Evolutionary conservation across 2,888 invertebrate species (phyloP), one percentile per base, ranked within the genome.

Genomic region (Ligdia adustata): DNA sequence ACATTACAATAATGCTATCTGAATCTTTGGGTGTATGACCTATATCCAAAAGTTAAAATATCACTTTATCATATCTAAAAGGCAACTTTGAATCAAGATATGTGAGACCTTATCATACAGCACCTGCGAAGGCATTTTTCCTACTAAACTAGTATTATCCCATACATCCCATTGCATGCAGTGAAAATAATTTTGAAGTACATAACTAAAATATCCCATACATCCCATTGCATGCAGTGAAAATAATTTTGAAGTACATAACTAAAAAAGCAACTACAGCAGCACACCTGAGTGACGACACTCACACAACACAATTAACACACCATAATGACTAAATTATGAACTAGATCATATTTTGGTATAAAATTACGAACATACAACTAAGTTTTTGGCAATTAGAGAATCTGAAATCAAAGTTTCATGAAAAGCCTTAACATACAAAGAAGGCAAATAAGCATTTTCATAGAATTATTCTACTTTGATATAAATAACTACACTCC

Each of bases 351-450:
- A 79, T 80, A 76, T 81, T 83, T 86, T 86, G 83, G 83, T 82
- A 83, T 79, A 84, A 85, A 85, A 76, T 73, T 75, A 80, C 69
- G 80, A 78, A 75, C 70, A 72, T 82, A 84, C 68, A 82, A 82
- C 88, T 89, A 89, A 79, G 69, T 82, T 85, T 90, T 90, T 90
- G 90, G 90, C 90, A 90, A 90, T 76, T 73, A 85, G 89, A 90
- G 90, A 89, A 86, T 86, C 78, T 66, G 80, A 83, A 79, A 78
- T 70, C 62, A 77, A 73, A 72, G 65, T 63, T 63, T 63, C 61
- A 67, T 72, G 69, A 79, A 75, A 73, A 75, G 72, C 78, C 48
- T 54, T 57, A 42, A 42, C 47, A 50, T 46, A 55, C 42, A 58
- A 43, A 38, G 16, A 40, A 52, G 59, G 51, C 52, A 54, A 49